phyloP scores from a whole-genome alignment of 2,797 vertebrate species.

The Silurus lanzhouensis region DNA sequence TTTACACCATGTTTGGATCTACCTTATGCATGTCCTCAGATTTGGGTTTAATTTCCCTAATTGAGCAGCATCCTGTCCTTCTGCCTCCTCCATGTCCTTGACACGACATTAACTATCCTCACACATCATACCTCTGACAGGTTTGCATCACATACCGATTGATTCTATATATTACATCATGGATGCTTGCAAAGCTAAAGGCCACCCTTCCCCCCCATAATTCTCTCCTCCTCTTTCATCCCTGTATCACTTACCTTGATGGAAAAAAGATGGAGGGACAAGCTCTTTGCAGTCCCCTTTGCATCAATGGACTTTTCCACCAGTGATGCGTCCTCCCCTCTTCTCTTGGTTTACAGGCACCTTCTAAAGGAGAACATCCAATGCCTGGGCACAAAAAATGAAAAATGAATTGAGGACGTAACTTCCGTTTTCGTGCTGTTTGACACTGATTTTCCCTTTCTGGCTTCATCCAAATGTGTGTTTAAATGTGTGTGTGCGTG shows the following conservation, averaged over 20 bases:
- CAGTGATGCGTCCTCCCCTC: constrained; percentile 60
- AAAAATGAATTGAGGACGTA: constrained; percentile 40
- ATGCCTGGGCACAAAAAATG: constrained; percentile 28
- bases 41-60: background rate
- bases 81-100: constrained; percentile 60
- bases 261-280: constrained; percentile 70
- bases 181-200: constrained; percentile 44
- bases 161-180: constrained; percentile 33
- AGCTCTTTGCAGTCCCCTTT: constrained; percentile 62
- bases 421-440: constrained; percentile 29
- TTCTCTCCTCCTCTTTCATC: constrained; percentile 35
- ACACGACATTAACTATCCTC: constrained; percentile 47
- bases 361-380: background rate
- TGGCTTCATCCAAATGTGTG: constrained; percentile 48
- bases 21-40: background rate
- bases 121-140: background rate
- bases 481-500: constrained; percentile 57
- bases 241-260: constrained; percentile 69
- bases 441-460: constrained; percentile 34
- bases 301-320: constrained; percentile 55
- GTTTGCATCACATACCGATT: constrained; percentile 68
- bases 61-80: constrained; percentile 5
- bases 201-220: constrained; percentile 17
- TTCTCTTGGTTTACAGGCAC: constrained; percentile 46
- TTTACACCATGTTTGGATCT: background rate